Percentiles rank a stretch among this genome's conserved stretches.
These are phyloP conservation scores for Cololabis saira DNA, from an alignment of 2,113 vertebrate genomes.

Conservation along the genomic window DNA sequence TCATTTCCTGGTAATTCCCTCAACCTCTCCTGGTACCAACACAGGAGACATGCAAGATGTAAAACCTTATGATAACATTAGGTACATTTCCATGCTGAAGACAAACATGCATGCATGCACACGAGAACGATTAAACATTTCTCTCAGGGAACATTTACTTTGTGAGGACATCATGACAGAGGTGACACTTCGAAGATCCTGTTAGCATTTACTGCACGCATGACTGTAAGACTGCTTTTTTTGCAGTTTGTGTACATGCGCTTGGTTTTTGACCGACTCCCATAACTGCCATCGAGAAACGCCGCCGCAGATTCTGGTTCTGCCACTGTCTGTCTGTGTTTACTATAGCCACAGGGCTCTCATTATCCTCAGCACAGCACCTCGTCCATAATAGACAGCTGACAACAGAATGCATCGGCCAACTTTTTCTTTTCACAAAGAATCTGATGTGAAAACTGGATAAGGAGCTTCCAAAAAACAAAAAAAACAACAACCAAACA, in stretches of 20 bases:
- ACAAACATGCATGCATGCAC: constrained; percentile 3
- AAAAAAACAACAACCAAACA: constrained; percentile 3
- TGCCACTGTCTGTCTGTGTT: constrained; percentile 48
- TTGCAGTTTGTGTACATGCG: constrained; percentile 14
- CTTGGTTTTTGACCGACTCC: constrained; percentile 15
- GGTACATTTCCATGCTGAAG: neutral
- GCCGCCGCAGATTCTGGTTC: constrained; percentile 49
- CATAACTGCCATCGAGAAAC: constrained; percentile 25
- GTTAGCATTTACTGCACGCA: neutral
- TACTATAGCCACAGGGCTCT: constrained; percentile 27
- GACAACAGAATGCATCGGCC: constrained; percentile 27
- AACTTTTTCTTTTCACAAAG: constrained; percentile 15
- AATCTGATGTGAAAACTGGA: constrained; percentile 26
- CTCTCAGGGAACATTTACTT: constrained; percentile 21
- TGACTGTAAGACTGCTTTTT: constrained; percentile 10
- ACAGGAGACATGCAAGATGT: constrained; percentile 13
- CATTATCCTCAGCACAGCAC: constrained; percentile 27
- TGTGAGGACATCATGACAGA: neutral
- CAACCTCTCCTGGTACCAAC: neutral
- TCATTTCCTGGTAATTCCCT: constrained; percentile 9
- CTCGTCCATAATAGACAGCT: constrained; percentile 17
- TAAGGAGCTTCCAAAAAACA: constrained; percentile 10
- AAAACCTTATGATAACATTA: constrained; percentile 16
- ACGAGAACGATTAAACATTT: neutral
- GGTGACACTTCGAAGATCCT: constrained; percentile 11